Percentiles rank a stretch among this genome's conserved stretches.
Conservation (phyloP, 1,140 invertebrate species). For the Gonioctena quinquepunctata region DNA sequence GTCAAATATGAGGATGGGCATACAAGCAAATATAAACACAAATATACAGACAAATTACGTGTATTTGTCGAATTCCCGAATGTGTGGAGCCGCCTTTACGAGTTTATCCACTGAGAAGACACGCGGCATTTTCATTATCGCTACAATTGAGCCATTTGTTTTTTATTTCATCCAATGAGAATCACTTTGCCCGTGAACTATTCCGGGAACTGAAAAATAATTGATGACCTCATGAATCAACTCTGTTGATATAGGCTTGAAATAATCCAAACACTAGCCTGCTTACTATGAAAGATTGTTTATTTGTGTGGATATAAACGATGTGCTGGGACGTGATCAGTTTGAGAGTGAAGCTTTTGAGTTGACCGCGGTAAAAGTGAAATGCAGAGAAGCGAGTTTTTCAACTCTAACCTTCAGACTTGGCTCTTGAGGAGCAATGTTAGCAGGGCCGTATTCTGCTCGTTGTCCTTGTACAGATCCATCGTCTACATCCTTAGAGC, state of each 20-base stretch:
- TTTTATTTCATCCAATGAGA: too few species aligned
- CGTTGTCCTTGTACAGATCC: neutral
- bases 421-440: neutral
- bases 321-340: neutral
- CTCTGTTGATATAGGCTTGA: neutral
- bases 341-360: neutral
- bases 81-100: too few species aligned
- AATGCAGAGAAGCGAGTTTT: neutral
- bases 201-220: neutral
- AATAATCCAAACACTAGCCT: neutral
- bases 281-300: slow-evolving; percentile 12
- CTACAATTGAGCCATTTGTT: too few species aligned
- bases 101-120: too few species aligned
- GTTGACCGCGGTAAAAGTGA: neutral
- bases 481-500: too few species aligned
- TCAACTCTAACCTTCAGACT: neutral
- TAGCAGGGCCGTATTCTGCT: neutral
- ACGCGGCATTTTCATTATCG: too few species aligned
- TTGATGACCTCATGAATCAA: neutral
- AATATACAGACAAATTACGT: too few species aligned
- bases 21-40: too few species aligned
- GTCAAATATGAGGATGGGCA: too few species aligned
- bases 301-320: slow-evolving; percentile 1
- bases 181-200: too few species aligned
- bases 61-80: too few species aligned